Evolutionary conservation across 92 coral and sea anemone species (phyloP).

Genomic region (Hydrozoanthus gracilis): DNA sequence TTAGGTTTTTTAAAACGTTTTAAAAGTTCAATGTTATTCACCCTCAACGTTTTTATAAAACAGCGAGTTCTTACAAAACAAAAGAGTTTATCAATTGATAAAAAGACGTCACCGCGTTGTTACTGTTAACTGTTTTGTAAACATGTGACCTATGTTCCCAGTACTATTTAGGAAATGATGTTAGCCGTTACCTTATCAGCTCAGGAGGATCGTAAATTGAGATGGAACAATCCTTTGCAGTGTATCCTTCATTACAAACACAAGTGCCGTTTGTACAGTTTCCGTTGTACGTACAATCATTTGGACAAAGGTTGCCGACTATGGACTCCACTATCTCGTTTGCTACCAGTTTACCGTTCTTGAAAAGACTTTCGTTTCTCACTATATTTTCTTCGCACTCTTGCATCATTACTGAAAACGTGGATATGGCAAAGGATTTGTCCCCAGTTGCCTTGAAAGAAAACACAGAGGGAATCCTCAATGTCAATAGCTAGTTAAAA

Average conservation of each 20-base stretch:
- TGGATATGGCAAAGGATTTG: conserved; percentile 1
- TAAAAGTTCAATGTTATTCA: too few relatives aligned
- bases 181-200: conserved; percentile 10
- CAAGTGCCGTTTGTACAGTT: conserved; percentile 51
- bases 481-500: too few relatives aligned
- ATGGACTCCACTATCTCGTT: neutral
- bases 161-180: too few relatives aligned
- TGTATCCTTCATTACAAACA: conserved; percentile 43
- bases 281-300: conserved; percentile 52
- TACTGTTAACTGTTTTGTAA: too few relatives aligned
- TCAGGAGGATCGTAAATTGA: conserved; percentile 35
- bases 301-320: conserved; percentile 38
- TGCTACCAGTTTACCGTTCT: neutral
- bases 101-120: too few relatives aligned
- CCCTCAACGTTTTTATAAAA: too few relatives aligned
- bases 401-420: neutral
- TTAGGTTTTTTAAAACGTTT: too few relatives aligned
- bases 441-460: conserved; percentile 6
- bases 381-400: conserved; percentile 13
- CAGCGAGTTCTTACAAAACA: too few relatives aligned
- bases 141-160: too few relatives aligned
- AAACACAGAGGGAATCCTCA: too few relatives aligned
- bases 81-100: too few relatives aligned
- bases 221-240: conserved; percentile 48
- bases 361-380: conserved; percentile 5